phyloP scores from a whole-genome alignment of 1,140 invertebrate genomes.

The Goniozus legneri region DNA sequence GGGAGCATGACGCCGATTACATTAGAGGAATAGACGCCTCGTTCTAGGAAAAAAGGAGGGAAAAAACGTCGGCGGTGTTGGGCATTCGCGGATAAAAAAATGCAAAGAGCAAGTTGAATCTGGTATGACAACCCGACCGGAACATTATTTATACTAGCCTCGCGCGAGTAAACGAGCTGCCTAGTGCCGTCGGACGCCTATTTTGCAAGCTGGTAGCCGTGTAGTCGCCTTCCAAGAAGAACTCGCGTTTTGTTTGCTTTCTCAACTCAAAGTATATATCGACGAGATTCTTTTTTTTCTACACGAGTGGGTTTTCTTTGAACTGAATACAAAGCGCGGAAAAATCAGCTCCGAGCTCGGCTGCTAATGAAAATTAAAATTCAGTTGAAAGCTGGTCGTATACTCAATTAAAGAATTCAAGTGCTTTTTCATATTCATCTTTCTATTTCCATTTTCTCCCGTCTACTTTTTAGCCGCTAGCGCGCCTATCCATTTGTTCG shows the following conservation, averaged over 20 bases:
- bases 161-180: slow-evolving; percentile 28
- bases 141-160: slow-evolving; percentile 28
- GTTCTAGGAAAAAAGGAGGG: too few relatives aligned
- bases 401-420: slow-evolving; percentile 40
- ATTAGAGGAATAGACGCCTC: too few relatives aligned
- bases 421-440: slow-evolving; percentile 40
- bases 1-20: too few relatives aligned
- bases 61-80: too few relatives aligned
- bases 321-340: background rate
- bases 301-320: background rate
- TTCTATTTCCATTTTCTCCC: background rate
- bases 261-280: too few relatives aligned
- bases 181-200: slow-evolving; percentile 33
- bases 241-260: slow-evolving; percentile 37
- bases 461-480: background rate
- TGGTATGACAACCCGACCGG: too few relatives aligned
- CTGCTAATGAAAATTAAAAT: slow-evolving; percentile 39
- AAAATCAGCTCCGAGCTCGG: slow-evolving; percentile 8
- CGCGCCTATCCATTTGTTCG: slow-evolving; percentile 24
- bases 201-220: slow-evolving; percentile 45
- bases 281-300: too few relatives aligned
- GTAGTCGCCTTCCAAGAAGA: slow-evolving; percentile 35
- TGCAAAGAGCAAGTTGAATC: slow-evolving; percentile 27
- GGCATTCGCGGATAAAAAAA: slow-evolving; percentile 12
- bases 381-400: slow-evolving; percentile 24